These are phyloP conservation scores for Pogona vitticeps DNA, from an alignment of 2,113 vertebrate species.

Conservation along the genomic window DNA sequence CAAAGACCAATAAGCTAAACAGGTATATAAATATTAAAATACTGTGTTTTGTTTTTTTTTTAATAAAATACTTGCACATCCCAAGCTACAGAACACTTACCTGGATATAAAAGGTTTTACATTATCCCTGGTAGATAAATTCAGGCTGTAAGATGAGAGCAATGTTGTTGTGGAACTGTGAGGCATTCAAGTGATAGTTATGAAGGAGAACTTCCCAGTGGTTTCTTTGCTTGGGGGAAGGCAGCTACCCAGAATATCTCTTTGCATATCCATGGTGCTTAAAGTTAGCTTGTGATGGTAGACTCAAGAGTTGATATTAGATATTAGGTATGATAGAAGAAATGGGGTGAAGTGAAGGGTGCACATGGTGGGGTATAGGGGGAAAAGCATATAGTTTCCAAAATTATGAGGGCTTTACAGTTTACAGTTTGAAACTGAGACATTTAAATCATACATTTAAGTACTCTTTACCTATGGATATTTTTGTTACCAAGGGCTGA, in stretches of 20 bases:
- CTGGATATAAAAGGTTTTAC: not conserved
- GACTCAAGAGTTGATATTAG: not conserved
- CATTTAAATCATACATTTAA: too few species aligned
- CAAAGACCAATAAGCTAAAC: not conserved
- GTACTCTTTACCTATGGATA: too few species aligned
- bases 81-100: not conserved
- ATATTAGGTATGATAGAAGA: too few species aligned
- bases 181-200: not conserved
- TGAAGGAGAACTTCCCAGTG: not conserved
- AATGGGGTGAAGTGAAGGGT: too few species aligned
- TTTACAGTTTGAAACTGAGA: not conserved
- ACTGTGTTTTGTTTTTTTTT: slow-evolving; percentile 7
- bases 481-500: too few species aligned
- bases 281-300: not conserved
- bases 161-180: too few species aligned
- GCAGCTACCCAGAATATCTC: not conserved
- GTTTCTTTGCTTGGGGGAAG: not conserved
- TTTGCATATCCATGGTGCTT: not conserved
- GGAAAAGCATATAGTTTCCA: not conserved
- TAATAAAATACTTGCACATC: not conserved
- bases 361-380: not conserved
- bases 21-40: not conserved
- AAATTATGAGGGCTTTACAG: not conserved
- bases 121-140: not conserved
- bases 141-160: not conserved